Evolutionary conservation across 2,888 invertebrate genomes (phyloP).

Genomic region (Candidula unifasciata): DNA sequence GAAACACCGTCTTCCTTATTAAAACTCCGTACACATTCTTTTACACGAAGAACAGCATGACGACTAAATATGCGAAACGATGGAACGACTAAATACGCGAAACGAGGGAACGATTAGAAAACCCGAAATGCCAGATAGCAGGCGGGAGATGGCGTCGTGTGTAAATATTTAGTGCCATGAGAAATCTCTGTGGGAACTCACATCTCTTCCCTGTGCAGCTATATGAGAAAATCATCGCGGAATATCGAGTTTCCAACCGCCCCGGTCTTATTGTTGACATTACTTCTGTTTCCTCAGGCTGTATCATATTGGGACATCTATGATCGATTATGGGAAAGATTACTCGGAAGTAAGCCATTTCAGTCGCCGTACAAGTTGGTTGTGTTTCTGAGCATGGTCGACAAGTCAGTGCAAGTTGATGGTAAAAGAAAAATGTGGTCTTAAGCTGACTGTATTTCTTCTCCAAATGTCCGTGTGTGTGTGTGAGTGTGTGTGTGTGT

Average conservation of each 20-base stretch:
- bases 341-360: constrained; percentile 1
- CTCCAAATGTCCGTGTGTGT: no score
- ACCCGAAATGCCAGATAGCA: not conserved
- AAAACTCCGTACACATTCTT: not conserved
- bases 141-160: not conserved
- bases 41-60: no score
- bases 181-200: constrained; percentile 20
- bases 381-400: not conserved
- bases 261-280: constrained; percentile 17
- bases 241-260: constrained; percentile 18
- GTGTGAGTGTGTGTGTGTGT: no score
- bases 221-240: constrained; percentile 23
- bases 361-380: not conserved
- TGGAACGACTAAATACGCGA: no score
- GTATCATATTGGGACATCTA: constrained; percentile 1
- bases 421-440: not conserved
- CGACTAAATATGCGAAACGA: no score
- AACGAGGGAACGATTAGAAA: no score
- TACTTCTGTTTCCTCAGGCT: not conserved
- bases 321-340: constrained; percentile 32
- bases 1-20: not conserved
- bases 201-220: not conserved
- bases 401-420: not conserved
- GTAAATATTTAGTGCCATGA: not conserved
- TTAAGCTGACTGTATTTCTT: not conserved